Evolutionary conservation across 1,140 invertebrate species (phyloP), one percentile per base, ranked within the genome.

Genomic region (Leptinotarsa undecemlineata): DNA sequence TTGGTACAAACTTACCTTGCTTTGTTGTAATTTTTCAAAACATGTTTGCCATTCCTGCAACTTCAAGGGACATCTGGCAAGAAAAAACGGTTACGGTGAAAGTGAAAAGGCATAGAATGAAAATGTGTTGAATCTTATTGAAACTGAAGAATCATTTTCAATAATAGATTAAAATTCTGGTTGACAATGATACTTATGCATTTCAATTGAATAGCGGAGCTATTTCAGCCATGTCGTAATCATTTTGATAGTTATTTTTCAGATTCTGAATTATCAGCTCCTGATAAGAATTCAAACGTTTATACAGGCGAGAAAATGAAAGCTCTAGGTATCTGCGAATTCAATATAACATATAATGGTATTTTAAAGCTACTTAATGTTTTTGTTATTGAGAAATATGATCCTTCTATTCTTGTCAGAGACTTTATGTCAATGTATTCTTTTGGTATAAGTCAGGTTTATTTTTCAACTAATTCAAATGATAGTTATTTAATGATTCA

Each of bases 401-500:
- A 33, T 47, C 47, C 26, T 19, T 1, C 68, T 48, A 21, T 69
- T 33, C 48, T 69, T 19, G 68, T 47, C 8, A 69, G 68, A 19
- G 68, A 69, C 48, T 69, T 69, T 19, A 69, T 69, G 47, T 42
- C 19, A 15, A n/a, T 69, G 26, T 71, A 26, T 71, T 61, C 61
- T 60, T 62, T 71, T 61, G 51, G n/a, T 61, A 1, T 71, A 11
- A 71, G 14, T 48, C 67, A 51, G 47, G 47, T 48, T 17, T 48
- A 69, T 69, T 69, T 69, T 69, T 19, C 67, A 17, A 47, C 67
- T 19, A 23, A 23, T 23, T 23, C 21, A n/a, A n/a, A n/a, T n/a
- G n/a, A n/a, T n/a, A n/a, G n/a, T n/a, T n/a, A n/a, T n/a, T n/a
- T n/a, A n/a, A n/a, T n/a, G n/a, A n/a, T n/a, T n/a, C n/a, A n/a